phyloP scores from a whole-genome alignment of 1,140 invertebrate genomes.

The Meloidogyne exigua region DNA sequence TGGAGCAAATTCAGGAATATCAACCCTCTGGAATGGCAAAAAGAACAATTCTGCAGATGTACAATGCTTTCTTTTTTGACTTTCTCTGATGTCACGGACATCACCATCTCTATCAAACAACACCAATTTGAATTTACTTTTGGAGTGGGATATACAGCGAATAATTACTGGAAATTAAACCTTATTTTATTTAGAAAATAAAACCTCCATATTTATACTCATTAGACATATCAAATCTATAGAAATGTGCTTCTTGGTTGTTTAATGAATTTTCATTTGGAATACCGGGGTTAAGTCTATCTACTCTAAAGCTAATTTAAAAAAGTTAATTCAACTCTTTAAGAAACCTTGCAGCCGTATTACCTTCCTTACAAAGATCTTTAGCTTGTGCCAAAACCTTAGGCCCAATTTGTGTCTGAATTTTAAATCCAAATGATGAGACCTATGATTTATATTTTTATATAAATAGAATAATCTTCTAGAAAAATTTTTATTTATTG shows the following conservation, averaged over 20 bases:
- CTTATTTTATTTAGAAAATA: neutral
- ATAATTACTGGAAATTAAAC: slow-evolving; percentile 46
- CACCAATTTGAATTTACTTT: slow-evolving; percentile 63
- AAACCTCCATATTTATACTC: slow-evolving; percentile 46
- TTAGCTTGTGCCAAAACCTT: slow-evolving; percentile 58
- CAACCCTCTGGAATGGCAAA: slow-evolving; percentile 57
- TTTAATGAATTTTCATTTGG: slow-evolving; percentile 35
- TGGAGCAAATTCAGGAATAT: slow-evolving; percentile 59
- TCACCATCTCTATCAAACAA: slow-evolving; percentile 62
- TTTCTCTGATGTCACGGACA: slow-evolving; percentile 59
- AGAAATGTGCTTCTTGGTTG: slow-evolving; percentile 60
- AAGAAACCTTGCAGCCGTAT: slow-evolving; percentile 8
- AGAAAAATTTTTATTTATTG: neutral
- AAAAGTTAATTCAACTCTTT: neutral
- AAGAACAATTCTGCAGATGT: slow-evolving; percentile 62
- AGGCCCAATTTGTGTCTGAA: slow-evolving; percentile 60
- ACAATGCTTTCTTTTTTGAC: slow-evolving; percentile 55
- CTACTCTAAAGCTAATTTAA: slow-evolving; percentile 12
- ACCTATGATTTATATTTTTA: slow-evolving; percentile 36
- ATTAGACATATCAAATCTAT: slow-evolving; percentile 48
- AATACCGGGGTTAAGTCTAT: slow-evolving; percentile 41
- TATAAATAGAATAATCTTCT: neutral
- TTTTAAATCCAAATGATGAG: slow-evolving; percentile 61
- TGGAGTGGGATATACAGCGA: slow-evolving; percentile 54
- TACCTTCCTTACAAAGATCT: slow-evolving; percentile 46